Conservation (phyloP, 2,797 vertebrate species). For the Eremophila alpestris region DNA sequence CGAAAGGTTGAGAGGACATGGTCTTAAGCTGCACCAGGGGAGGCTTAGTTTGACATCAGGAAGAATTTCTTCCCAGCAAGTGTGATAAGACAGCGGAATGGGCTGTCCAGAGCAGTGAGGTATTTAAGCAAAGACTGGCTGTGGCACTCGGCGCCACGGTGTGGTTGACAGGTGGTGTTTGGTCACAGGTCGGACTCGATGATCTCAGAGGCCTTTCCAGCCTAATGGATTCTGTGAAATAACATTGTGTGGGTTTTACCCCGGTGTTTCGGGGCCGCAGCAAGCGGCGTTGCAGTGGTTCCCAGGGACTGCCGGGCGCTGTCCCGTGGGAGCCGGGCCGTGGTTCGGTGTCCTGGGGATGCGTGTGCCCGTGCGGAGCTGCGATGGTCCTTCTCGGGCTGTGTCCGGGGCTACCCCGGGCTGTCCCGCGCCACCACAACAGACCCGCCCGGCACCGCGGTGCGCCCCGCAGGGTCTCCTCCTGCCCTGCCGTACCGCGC, state of each 20-base stretch:
- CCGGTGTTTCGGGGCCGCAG: not conserved
- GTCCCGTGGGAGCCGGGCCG: not conserved
- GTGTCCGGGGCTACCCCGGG: not conserved
- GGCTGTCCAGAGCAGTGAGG: too few relatives aligned
- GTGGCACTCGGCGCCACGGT: rapidly evolving
- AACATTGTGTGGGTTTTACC: rapidly evolving
- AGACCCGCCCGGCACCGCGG: not conserved
- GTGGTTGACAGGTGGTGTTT: rapidly evolving
- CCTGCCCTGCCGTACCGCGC: not conserved
- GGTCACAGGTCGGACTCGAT: not conserved
- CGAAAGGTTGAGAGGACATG: not conserved
- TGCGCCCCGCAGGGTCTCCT: not conserved
- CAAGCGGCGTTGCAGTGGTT: not conserved
- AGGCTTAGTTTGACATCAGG: not conserved
- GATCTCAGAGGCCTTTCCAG: not conserved
- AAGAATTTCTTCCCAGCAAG: not conserved
- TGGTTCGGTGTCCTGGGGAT: too few relatives aligned
- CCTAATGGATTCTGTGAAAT: rapidly evolving
- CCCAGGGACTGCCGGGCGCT: not conserved
- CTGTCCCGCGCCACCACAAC: not conserved
- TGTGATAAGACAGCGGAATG: rapidly evolving
- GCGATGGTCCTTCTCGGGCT: not conserved
- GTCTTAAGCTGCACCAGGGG: too few relatives aligned
- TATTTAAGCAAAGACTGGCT: too few relatives aligned
- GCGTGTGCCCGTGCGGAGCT: not conserved